Evolutionary conservation across 2,888 invertebrate species (phyloP), one percentile per base, ranked within the genome.

Genomic region (Eurois occulta): DNA sequence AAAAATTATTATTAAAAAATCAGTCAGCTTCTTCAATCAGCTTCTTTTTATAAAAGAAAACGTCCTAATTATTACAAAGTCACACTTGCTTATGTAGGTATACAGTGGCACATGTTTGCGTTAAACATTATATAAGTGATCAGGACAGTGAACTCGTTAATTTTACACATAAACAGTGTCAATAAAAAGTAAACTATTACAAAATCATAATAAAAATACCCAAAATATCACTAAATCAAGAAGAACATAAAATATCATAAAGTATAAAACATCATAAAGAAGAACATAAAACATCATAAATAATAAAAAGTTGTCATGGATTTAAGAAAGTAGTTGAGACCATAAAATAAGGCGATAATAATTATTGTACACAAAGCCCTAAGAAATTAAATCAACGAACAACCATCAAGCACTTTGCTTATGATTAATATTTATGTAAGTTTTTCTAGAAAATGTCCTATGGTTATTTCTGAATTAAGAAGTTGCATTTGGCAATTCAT

Each of bases 401-500:
- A 55, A n/a, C 55, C 55, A 55, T 55, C 55, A 11, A n/a, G 55
- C 55, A 55, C 55, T 55, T 24, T 55, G 4, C 52, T n/a, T 55
- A n/a, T n/a, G 52, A 55, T 55, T n/a, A n/a, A n/a, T n/a, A 55
- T 11, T n/a, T 55, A 55, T 3, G 52, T 55, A 55, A 55, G 55
- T 55, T 55, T n/a, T n/a, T 55, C 55, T 55, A 55, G 8, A 55
- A 55, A 55, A 55, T 55, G 55, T n/a, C n/a, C 55, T 55, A n/a
- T 2, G 13, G n/a, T 55, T 55, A 55, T 55, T 55, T 55, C 55
- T n/a, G 55, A 55, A 55, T 55, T 55, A 2, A 55, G n/a, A 18
- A 55, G 55, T 41, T 70, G 65, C n/a, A 65, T 65, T 65, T 65
- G 65, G 41, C 65, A 41, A 65, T 65, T 16, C 38, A 65, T 65